A percentile compares a stretch with the other conserved stretches of the same genome.
These are phyloP conservation scores for Mus musculus DNA, from an alignment of 2,113 vertebrate species.

Conservation along the genomic window GRCm39 chr11:42138501-42139000, in stretches of 20 bases:
- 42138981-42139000: not conserved
- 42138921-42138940: slow-evolving; percentile 40
- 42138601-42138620: slow-evolving; percentile 78
- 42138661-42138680: not conserved
- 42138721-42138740: slow-evolving; percentile 17
- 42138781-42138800: not conserved
- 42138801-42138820: not conserved
- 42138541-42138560: slow-evolving; percentile 68
- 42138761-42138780: not conserved
- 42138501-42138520: slow-evolving; percentile 72
- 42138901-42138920: slow-evolving; percentile 8
- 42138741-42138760: slow-evolving; percentile 39
- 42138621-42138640: slow-evolving; percentile 73
- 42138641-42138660: not conserved
- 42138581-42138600: slow-evolving; percentile 44
- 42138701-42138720: slow-evolving; percentile 52
- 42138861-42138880: not conserved
- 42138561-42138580: slow-evolving; percentile 15
- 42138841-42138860: not conserved
- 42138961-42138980: not conserved
- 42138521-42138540: slow-evolving; percentile 78
- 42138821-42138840: not conserved
- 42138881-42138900: slow-evolving; percentile 9
- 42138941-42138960: slow-evolving; percentile 20
- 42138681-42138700: not conserved